Evolutionary conservation across 64 coral and sea anemone genomes (phyloP).

Genomic region (Pocillopora damicornis): DNA sequence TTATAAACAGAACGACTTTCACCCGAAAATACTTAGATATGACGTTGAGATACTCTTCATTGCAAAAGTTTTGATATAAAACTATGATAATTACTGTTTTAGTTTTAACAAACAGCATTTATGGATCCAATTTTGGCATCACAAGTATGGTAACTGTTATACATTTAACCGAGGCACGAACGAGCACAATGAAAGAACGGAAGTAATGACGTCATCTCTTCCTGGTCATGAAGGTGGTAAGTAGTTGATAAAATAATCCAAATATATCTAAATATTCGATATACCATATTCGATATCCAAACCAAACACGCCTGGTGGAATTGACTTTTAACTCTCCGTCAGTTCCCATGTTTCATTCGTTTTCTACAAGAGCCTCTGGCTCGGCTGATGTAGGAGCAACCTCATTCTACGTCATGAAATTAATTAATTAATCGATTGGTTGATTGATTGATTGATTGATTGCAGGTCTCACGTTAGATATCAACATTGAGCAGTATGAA

Average conservation of each 20-base stretch:
- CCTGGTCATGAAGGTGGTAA: slow-evolving; percentile 17
- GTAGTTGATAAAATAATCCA: neutral
- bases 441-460: neutral
- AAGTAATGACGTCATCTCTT: neutral
- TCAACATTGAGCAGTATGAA: slow-evolving; percentile 61
- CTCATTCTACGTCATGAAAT: no score
- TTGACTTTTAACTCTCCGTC: no score
- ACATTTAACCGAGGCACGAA: slow-evolving; percentile 39
- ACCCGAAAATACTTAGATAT: no score
- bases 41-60: no score
- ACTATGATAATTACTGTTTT: neutral
- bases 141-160: slow-evolving; percentile 58
- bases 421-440: no score
- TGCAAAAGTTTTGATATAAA: neutral
- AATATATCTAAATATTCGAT: neutral
- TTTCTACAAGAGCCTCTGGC: no score
- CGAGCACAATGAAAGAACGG: neutral
- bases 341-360: no score
- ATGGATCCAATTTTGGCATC: slow-evolving; percentile 40
- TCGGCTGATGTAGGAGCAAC: no score
- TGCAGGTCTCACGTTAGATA: slow-evolving; percentile 23
- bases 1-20: no score
- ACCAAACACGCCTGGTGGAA: no score
- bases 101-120: neutral
- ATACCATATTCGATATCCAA: no score